Percentiles rank a stretch among this genome's conserved stretches.
Evolutionary conservation across 2,113 vertebrate genomes (phyloP).

Genomic region (Eulemur macaco): DNA sequence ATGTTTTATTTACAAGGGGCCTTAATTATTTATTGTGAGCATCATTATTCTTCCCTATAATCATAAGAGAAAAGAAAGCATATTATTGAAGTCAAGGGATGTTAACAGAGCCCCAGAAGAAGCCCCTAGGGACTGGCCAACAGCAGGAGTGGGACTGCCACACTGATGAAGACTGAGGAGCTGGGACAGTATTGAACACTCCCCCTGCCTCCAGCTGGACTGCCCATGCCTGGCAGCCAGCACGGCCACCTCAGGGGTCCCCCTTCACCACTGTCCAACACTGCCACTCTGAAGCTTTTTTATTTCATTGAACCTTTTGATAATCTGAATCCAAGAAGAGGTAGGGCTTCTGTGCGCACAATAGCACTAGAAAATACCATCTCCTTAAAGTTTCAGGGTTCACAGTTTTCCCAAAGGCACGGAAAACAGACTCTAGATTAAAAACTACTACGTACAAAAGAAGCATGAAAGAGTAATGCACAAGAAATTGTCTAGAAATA

Average conservation of each 20-base stretch:
- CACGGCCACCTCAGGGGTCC: not conserved
- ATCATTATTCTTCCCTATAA: slow-evolving; percentile 46
- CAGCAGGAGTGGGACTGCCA: not conserved
- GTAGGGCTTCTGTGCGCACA: not conserved
- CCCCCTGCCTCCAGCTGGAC: not conserved
- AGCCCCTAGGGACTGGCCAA: not conserved
- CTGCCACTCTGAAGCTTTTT: not conserved
- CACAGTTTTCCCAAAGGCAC: not conserved
- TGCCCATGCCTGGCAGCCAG: not conserved
- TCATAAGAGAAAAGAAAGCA: slow-evolving; percentile 24
- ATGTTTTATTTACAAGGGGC: slow-evolving; percentile 32
- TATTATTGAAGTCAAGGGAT: not conserved
- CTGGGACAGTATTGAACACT: rapidly evolving
- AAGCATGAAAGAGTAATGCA: not conserved
- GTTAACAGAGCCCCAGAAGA: not conserved
- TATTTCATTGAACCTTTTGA: not conserved
- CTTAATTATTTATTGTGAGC: slow-evolving; percentile 54
- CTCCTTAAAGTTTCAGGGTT: not conserved
- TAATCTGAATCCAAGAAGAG: not conserved
- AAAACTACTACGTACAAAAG: not conserved
- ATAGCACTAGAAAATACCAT: not conserved
- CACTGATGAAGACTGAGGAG: not conserved
- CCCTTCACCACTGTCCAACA: not conserved
- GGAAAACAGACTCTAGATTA: not conserved
- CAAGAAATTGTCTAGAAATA: not conserved